phyloP scores from a whole-genome alignment of 1,140 invertebrate species.

The Amphibalanus amphitrite region DNA sequence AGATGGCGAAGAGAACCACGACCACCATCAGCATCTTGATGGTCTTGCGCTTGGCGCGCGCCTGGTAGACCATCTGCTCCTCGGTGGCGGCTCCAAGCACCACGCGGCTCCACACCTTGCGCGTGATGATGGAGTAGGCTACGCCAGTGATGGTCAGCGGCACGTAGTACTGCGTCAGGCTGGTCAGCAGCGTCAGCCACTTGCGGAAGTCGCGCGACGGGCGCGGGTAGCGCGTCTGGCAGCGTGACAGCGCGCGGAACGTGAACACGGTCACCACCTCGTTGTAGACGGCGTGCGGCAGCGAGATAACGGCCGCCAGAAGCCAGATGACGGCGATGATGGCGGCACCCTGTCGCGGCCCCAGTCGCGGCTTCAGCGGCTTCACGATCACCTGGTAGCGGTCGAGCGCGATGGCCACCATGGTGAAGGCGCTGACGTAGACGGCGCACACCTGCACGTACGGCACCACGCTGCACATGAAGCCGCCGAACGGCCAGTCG shows the following conservation, averaged over 20 bases:
- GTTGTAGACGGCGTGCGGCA: constrained; percentile 34
- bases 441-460: constrained; percentile 51
- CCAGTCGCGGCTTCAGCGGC: constrained; percentile 29
- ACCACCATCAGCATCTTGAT: constrained; percentile 36
- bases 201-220: constrained; percentile 22
- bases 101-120: constrained; percentile 25
- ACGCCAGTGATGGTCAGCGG: constrained; percentile 30
- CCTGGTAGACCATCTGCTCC: constrained; percentile 20
- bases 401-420: constrained; percentile 60
- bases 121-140: constrained; percentile 27
- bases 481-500: constrained; percentile 54
- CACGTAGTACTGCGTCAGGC: constrained; percentile 34
- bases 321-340: constrained; percentile 32
- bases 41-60: constrained; percentile 26
- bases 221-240: constrained; percentile 27
- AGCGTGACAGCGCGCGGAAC: constrained; percentile 23
- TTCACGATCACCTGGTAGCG: constrained; percentile 43
- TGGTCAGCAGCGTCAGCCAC: constrained; percentile 28
- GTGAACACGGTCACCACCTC: constrained; percentile 20
- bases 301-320: constrained; percentile 26
- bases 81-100: constrained; percentile 23
- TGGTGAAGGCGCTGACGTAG: constrained; percentile 61
- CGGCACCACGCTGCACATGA: constrained; percentile 64
- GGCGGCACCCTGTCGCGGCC: constrained; percentile 22
- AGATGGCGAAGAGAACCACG: constrained; percentile 33